Conservation (phyloP, 2,797 vertebrate species). For the Adelosebastes latens region DNA sequence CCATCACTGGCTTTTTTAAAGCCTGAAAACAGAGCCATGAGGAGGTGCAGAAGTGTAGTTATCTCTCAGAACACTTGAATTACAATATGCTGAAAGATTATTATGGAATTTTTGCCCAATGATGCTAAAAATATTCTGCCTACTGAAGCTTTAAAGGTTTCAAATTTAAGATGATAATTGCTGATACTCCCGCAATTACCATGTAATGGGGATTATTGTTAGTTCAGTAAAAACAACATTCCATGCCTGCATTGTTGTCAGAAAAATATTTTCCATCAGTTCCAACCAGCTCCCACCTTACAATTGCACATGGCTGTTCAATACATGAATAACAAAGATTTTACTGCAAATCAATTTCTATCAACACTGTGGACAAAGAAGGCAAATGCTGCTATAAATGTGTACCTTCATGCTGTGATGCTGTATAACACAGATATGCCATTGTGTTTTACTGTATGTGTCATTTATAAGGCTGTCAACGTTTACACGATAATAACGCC, state of each 20-base stretch:
- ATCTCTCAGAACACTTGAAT: too few relatives aligned
- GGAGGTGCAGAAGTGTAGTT: too few relatives aligned
- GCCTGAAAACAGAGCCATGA: too few relatives aligned
- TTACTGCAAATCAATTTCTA: conserved; percentile 35
- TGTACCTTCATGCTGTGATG: neutral
- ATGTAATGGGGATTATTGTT: neutral
- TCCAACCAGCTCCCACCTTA: neutral
- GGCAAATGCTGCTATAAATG: neutral
- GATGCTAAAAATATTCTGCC: too few relatives aligned
- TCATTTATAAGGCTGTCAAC: neutral
- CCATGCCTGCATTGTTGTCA: neutral
- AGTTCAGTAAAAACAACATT: neutral
- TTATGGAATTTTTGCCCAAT: too few relatives aligned
- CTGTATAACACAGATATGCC: neutral
- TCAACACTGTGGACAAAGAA: conserved; percentile 17
- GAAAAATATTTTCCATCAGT: neutral
- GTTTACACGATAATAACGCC: too few relatives aligned
- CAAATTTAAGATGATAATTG: neutral
- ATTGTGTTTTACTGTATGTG: neutral
- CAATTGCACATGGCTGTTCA: neutral
- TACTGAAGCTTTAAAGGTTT: neutral
- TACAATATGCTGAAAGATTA: too few relatives aligned
- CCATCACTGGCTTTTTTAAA: too few relatives aligned
- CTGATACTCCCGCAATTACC: neutral
- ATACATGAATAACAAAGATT: conserved; percentile 9